A percentile compares a stretch with the other conserved stretches of the same genome.
Conservation (phyloP, 2,888 invertebrate genomes). For the Chrysolina oricalcia region DNA sequence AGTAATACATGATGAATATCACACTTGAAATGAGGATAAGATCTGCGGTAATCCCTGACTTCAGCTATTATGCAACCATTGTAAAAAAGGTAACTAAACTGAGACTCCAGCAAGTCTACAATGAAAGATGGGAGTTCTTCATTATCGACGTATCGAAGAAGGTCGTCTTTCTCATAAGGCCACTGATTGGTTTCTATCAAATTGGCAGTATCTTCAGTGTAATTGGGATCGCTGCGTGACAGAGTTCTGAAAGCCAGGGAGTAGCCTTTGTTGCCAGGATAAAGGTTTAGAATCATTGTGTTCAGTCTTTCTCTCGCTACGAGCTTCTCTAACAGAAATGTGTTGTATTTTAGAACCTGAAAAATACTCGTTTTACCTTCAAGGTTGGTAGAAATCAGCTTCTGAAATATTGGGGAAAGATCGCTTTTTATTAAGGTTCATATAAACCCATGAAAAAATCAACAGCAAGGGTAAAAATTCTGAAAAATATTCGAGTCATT, state of each 20-base stretch:
- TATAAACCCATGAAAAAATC: too few relatives aligned
- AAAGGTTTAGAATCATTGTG: conserved; percentile 91
- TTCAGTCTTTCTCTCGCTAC: conserved; percentile 89
- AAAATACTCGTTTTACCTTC: conserved; percentile 53
- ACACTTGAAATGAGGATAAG: conserved; percentile 84
- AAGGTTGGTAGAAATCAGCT: not conserved
- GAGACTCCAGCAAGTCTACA: conserved; percentile 87
- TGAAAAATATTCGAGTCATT: too few relatives aligned
- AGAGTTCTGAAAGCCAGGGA: conserved; percentile 72
- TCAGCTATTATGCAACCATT: conserved; percentile 94
- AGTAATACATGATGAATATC: conserved; percentile 91
- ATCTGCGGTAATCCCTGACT: conserved; percentile 90
- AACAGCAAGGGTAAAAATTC: too few relatives aligned
- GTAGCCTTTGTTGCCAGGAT: conserved; percentile 94
- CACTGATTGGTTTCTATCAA: conserved; percentile 85
- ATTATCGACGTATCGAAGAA: conserved; percentile 84
- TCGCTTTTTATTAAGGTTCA: too few relatives aligned
- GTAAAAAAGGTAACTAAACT: conserved; percentile 90
- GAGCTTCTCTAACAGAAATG: conserved; percentile 87
- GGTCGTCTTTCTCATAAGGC: conserved; percentile 93
- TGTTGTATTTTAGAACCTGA: conserved; percentile 78
- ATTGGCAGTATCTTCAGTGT: conserved; percentile 75
- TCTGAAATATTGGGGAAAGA: too few relatives aligned
- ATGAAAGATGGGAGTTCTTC: conserved; percentile 88
- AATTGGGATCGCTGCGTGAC: conserved; percentile 65